These are phyloP conservation scores for Trilocha varians DNA, from an alignment of 2,888 invertebrate genomes.

Conservation along the genomic window DNA sequence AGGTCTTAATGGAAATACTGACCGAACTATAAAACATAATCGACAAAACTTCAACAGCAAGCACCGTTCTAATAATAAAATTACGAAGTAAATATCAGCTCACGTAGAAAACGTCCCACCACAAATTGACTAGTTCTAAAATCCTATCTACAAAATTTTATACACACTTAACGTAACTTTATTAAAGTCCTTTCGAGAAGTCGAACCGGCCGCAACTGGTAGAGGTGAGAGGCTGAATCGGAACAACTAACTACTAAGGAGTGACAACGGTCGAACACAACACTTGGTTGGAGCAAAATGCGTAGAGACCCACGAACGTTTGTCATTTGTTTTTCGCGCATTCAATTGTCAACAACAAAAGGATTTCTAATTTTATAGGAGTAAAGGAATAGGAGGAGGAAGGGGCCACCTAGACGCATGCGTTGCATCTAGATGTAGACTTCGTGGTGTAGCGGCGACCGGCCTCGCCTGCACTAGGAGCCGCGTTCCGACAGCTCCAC, in stretches of 20 bases:
- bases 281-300: constrained; percentile 34
- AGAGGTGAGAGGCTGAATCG: constrained; percentile 29
- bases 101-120: constrained; percentile 65
- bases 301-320: too few species aligned
- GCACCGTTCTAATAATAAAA: constrained; percentile 64
- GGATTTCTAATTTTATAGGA: too few species aligned
- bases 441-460: constrained; percentile 68
- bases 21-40: constrained; percentile 38
- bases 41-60: constrained; percentile 59
- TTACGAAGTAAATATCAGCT: constrained; percentile 55
- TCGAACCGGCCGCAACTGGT: constrained; percentile 66
- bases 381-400: constrained; percentile 21
- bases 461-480: constrained; percentile 70
- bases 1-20: constrained; percentile 42
- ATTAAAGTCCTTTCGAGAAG: constrained; percentile 57
- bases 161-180: constrained; percentile 41
- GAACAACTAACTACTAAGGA: constrained; percentile 29
- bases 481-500: constrained; percentile 59
- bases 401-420: constrained; percentile 16
- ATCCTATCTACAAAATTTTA: constrained; percentile 56
- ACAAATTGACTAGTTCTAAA: constrained; percentile 71
- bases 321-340: too few species aligned
- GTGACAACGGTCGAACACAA: too few species aligned
- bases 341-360: too few species aligned
- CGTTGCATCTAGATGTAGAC: constrained; percentile 56